These are phyloP conservation scores for Meganola albula DNA, from an alignment of 2,888 invertebrate species.

Conservation along the genomic window DNA sequence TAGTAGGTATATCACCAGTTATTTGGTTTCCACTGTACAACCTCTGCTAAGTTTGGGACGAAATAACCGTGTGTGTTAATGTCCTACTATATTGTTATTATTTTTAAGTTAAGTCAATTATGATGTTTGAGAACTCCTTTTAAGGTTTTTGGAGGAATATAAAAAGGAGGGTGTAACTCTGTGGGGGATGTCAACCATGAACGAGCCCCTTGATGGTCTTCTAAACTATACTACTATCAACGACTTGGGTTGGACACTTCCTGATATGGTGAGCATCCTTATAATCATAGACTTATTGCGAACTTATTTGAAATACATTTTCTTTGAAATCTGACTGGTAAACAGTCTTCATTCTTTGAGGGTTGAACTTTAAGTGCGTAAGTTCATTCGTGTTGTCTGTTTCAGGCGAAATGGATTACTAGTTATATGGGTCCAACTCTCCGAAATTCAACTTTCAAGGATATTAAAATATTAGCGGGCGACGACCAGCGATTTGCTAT, in stretches of 20 bases:
- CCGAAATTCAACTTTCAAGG: neutral
- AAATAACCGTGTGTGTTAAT: no score
- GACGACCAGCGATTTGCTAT: neutral
- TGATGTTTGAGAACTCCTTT: constrained; percentile 59
- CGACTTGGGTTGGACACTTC: constrained; percentile 83
- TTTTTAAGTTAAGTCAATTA: constrained; percentile 32
- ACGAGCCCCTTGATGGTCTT: constrained; percentile 84
- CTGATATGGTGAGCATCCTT: constrained; percentile 51
- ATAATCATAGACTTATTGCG: no score
- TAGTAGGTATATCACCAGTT: no score
- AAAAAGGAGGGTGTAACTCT: constrained; percentile 74
- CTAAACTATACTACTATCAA: constrained; percentile 75
- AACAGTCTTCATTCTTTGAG: no score
- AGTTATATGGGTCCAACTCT: constrained; percentile 83
- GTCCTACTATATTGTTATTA: no score
- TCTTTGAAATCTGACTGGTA: no score
- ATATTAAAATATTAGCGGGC: neutral
- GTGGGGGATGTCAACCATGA: constrained; percentile 91
- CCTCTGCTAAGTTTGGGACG: no score
- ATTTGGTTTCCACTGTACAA: no score
- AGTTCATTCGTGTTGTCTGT: no score
- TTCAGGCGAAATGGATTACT: constrained; percentile 81
- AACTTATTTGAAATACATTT: no score
- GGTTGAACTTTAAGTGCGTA: no score
- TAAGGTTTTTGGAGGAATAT: constrained; percentile 84